phyloP scores from a whole-genome alignment of 1,140 invertebrate species.

The Micrasema minimum region DNA sequence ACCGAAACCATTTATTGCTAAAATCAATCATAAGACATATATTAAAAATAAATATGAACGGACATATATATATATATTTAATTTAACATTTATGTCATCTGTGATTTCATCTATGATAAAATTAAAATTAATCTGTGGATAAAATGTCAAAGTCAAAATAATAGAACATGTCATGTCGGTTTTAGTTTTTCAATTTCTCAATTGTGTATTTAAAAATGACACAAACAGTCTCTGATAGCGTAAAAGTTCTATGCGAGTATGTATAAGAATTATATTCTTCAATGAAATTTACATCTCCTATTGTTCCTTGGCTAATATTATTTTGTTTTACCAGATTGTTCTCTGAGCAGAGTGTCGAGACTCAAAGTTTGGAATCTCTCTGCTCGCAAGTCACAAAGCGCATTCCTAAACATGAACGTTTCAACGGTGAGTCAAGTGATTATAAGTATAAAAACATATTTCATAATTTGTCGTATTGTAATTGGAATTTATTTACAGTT shows the following conservation, averaged over 20 bases:
- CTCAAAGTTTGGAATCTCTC: constrained; percentile 63
- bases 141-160: constrained; percentile 15
- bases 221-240: constrained; percentile 31
- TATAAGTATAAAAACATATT: neutral
- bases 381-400: constrained; percentile 75
- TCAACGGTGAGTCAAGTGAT: constrained; percentile 70
- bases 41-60: too few relatives aligned
- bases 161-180: neutral
- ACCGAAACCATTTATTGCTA: too few relatives aligned
- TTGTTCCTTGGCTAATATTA: neutral
- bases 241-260: constrained; percentile 50
- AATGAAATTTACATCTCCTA: neutral
- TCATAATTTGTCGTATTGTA: neutral
- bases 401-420: constrained; percentile 80
- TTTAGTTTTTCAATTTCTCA: constrained; percentile 10
- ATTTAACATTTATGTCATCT: too few relatives aligned
- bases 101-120: too few relatives aligned
- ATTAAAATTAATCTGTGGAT: too few relatives aligned
- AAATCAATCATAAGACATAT: too few relatives aligned
- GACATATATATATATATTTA: too few relatives aligned
- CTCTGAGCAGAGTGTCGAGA: constrained; percentile 65
- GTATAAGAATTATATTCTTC: constrained; percentile 2
- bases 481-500: constrained; percentile 57
- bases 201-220: constrained; percentile 24
- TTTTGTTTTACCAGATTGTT: constrained; percentile 61